Evolutionary conservation across 2,888 invertebrate genomes (phyloP), one percentile per base, ranked within the genome.

Genomic region (Lissocephala sabroskyi): DNA sequence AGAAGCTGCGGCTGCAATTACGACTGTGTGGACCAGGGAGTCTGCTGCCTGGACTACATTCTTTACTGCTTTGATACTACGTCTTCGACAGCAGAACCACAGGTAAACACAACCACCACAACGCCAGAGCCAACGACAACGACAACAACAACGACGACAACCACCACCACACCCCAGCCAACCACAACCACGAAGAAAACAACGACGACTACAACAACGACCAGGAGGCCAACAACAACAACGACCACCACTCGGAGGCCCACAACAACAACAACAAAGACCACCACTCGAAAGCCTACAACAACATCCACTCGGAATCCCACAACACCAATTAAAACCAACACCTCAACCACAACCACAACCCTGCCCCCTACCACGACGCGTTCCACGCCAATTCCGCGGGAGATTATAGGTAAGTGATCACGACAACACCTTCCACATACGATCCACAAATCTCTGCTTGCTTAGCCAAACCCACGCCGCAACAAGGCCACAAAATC

Each of bases 21-120:
- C 0, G 74, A 82, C 0, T 93, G 93, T 62, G 75, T 86, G 1
- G 70, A 84, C 1, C 73, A 80, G 0, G 85, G 85, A 0, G 85
- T 86, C 16, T 94, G 93, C 76, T 94, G 93, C 63, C 86, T 87
- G 0, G 92, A 93, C 81, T 92, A 87, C 78, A 78, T 86, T 0
- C n/a, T 10, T 0, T 17, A 7, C 3, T 70, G 76, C 10, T 0
- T 37, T 0, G 44, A 49, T 1, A 42, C 16, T 18, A 19, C 36
- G n/a, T 39, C 46, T 17, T 26, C 26, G n/a, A 45, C 10, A 1
- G 52, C 60, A 0, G 39, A 35, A 14, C 49, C 11, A 13, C 39
- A 40, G 3, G 43, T 41, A 1, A 23, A 18, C 1, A 36, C 37
- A 26, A 48, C 51, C 5, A 50, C 49, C 9, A 57, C 35, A 3